A percentile compares a stretch with the other conserved stretches of the same genome.
Conservation (phyloP, 2,888 invertebrate genomes). For the Trichacis sp. region DNA sequence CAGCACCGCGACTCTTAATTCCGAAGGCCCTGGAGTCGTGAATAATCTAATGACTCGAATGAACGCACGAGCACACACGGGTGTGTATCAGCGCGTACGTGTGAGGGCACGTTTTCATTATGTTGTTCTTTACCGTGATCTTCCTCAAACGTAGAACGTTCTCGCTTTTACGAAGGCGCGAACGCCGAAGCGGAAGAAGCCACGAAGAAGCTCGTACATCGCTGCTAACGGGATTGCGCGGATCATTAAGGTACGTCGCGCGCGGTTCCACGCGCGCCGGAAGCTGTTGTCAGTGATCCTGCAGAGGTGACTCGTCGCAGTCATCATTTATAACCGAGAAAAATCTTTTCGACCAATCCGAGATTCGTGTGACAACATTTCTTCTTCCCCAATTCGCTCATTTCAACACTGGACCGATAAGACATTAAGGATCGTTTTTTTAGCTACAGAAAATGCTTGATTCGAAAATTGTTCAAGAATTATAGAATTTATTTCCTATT, state of each 20-base stretch:
- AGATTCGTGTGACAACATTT: too few relatives aligned
- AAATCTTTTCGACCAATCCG: neutral
- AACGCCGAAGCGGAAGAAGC: constrained; percentile 47
- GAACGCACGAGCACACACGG: constrained; percentile 23
- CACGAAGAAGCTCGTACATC: constrained; percentile 29
- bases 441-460: too few relatives aligned
- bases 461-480: too few relatives aligned
- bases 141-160: constrained; percentile 29
- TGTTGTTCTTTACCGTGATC: constrained; percentile 31
- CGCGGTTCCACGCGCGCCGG: constrained; percentile 33
- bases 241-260: constrained; percentile 56
- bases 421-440: too few relatives aligned
- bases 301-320: constrained; percentile 32
- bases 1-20: too few relatives aligned
- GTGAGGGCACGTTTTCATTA: constrained; percentile 41
- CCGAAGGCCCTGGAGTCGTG: too few relatives aligned
- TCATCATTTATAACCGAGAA: neutral
- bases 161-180: constrained; percentile 37
- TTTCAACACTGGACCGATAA: too few relatives aligned
- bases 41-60: constrained; percentile 32
- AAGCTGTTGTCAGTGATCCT: constrained; percentile 32
- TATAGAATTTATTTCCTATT: too few relatives aligned
- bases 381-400: too few relatives aligned
- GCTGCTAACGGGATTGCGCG: constrained; percentile 58
- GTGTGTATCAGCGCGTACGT: too few relatives aligned